These are phyloP conservation scores for Nipponia nippon DNA, from an alignment of 2,113 vertebrate genomes.

Conservation along the genomic window DNA sequence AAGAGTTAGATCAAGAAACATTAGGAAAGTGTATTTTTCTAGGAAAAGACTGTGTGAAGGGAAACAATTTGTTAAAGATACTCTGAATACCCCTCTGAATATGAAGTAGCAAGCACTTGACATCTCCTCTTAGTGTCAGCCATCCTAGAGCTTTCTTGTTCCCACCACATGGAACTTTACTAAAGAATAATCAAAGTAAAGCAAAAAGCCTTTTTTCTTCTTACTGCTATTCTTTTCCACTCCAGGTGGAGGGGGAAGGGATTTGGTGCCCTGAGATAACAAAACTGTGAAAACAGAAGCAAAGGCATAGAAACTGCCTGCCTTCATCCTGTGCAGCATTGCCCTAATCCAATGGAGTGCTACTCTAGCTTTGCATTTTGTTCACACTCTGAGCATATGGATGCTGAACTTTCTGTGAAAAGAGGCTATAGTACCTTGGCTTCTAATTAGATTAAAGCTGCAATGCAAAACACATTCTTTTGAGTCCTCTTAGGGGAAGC, in stretches of 20 bases:
- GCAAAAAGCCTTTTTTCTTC: not conserved
- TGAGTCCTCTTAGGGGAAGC: not conserved
- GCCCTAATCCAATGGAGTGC: not conserved
- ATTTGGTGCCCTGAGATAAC: not conserved
- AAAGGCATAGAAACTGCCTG: not conserved
- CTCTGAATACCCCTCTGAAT: not conserved
- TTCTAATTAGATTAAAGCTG: not conserved
- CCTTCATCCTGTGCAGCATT: not conserved
- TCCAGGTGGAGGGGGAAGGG: not conserved
- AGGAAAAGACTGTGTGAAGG: not conserved
- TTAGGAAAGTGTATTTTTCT: not conserved
- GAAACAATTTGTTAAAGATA: not conserved
- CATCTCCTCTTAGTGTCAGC: not conserved
- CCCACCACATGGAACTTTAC: not conserved
- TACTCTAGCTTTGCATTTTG: not conserved
- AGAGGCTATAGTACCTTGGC: not conserved
- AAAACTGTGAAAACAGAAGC: not conserved
- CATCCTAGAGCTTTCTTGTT: not conserved
- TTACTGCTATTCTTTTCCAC: not conserved
- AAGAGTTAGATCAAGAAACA: not conserved
- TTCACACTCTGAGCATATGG: not conserved
- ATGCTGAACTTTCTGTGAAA: not conserved
- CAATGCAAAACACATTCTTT: not conserved
- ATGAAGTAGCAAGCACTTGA: not conserved
- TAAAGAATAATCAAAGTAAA: not conserved